Conservation (phyloP, 2,113 vertebrate species). For the Malurus melanocephalus region DNA sequence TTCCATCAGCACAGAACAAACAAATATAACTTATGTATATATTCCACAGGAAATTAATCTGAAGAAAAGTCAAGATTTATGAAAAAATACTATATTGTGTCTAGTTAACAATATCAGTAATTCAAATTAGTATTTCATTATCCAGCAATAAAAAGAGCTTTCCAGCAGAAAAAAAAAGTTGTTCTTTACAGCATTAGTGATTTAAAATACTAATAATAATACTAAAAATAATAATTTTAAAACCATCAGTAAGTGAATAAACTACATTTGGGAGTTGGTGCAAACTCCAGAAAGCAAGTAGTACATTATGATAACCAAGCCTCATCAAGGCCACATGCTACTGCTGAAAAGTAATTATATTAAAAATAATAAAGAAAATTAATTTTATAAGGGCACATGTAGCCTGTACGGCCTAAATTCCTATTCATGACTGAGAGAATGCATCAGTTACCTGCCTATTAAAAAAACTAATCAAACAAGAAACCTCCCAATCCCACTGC, state of each 20-base stretch:
- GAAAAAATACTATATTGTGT: background rate
- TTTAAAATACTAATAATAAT: background rate
- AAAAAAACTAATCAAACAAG: background rate
- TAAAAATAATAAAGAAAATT: background rate
- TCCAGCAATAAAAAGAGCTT: background rate
- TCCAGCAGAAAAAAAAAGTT: background rate
- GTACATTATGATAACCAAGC: background rate
- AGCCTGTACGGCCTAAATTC: background rate
- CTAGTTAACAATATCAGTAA: background rate
- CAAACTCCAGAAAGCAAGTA: background rate
- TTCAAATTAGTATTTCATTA: background rate
- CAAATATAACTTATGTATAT: accelerated
- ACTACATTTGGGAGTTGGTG: background rate
- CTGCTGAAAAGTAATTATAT: background rate
- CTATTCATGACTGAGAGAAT: background rate
- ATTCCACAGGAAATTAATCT: background rate
- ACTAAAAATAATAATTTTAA: background rate
- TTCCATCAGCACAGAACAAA: background rate
- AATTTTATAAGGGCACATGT: background rate
- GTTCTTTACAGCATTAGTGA: background rate
- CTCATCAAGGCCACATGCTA: background rate
- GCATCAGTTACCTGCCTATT: background rate
- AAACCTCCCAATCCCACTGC: background rate
- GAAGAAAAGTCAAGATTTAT: background rate
- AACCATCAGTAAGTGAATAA: background rate